phyloP scores from a whole-genome alignment of 2,113 vertebrate species.

The Sterrhoptilus dennistouni region DNA sequence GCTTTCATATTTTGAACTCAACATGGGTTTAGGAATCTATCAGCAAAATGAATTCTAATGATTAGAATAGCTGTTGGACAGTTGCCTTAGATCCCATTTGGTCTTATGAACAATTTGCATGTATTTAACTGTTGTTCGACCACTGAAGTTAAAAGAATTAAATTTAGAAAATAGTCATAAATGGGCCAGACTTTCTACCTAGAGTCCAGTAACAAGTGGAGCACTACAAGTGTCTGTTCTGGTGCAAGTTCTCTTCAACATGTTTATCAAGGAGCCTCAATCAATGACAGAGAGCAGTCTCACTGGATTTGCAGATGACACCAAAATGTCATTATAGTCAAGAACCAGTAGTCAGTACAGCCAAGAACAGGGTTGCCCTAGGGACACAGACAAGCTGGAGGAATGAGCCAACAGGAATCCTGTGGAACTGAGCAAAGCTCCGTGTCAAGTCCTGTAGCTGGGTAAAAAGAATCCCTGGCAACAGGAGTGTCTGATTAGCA shows the following conservation, averaged over 20 bases:
- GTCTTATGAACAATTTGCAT: neutral
- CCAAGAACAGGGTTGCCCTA: fast-evolving
- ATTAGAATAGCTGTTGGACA: neutral
- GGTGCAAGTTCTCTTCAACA: neutral
- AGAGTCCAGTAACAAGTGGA: neutral
- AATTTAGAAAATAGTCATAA: neutral
- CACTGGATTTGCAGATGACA: neutral
- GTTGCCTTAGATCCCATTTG: neutral
- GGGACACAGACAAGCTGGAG: neutral
- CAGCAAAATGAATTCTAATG: neutral
- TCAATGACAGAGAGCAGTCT: neutral
- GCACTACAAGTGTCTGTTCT: neutral
- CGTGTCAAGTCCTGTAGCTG: neutral
- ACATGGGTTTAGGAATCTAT: neutral
- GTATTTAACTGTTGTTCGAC: neutral
- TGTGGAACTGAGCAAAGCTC: neutral
- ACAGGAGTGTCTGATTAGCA: neutral
- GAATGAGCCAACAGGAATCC: neutral
- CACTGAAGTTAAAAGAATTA: neutral
- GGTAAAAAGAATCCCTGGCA: neutral
- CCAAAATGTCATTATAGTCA: neutral
- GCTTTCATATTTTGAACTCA: neutral
- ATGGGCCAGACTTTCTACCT: neutral
- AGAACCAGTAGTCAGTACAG: neutral
- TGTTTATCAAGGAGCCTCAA: neutral